phyloP scores from a whole-genome alignment of 2,888 invertebrate genomes.

The Xiphydria camelus region DNA sequence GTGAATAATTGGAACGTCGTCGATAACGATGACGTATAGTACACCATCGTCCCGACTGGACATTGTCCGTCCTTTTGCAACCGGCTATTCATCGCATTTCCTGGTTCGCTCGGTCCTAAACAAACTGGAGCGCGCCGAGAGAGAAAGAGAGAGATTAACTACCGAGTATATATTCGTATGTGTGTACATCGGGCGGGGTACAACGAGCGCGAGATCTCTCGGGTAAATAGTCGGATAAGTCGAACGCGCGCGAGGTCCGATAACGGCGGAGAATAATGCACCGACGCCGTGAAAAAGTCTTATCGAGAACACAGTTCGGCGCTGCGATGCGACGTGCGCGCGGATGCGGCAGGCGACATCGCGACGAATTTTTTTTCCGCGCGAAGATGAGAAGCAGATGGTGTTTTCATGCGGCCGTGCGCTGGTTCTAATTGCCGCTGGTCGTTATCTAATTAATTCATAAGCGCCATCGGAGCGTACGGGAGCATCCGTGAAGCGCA shows the following conservation, averaged over 20 bases:
- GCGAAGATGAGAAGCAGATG: conserved; percentile 48
- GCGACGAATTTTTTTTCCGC: conserved; percentile 19
- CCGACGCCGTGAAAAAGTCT: too few species aligned
- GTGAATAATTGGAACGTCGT: too few species aligned
- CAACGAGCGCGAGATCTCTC: too few species aligned
- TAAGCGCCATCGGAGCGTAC: conserved; percentile 33
- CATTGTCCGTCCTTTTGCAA: conserved; percentile 29
- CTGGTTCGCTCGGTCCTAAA: conserved; percentile 20
- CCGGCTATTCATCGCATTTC: conserved; percentile 17
- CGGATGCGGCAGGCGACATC: conserved; percentile 1
- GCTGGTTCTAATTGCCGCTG: conserved; percentile 42
- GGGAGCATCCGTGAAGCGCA: conserved; percentile 1
- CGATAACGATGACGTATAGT: too few species aligned
- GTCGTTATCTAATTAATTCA: conserved; percentile 52
- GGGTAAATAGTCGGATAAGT: neutral
- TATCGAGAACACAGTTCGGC: too few species aligned
- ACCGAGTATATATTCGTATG: too few species aligned
- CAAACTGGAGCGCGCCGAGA: too few species aligned
- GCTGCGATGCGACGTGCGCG: too few species aligned
- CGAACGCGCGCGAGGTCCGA: too few species aligned
- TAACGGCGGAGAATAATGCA: too few species aligned
- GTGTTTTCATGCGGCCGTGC: conserved; percentile 37
- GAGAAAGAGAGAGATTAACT: too few species aligned
- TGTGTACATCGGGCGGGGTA: too few species aligned
- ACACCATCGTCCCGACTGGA: conserved; percentile 10